Evolutionary conservation across 2,888 invertebrate species (phyloP).

Genomic region (Belgica antarctica): DNA sequence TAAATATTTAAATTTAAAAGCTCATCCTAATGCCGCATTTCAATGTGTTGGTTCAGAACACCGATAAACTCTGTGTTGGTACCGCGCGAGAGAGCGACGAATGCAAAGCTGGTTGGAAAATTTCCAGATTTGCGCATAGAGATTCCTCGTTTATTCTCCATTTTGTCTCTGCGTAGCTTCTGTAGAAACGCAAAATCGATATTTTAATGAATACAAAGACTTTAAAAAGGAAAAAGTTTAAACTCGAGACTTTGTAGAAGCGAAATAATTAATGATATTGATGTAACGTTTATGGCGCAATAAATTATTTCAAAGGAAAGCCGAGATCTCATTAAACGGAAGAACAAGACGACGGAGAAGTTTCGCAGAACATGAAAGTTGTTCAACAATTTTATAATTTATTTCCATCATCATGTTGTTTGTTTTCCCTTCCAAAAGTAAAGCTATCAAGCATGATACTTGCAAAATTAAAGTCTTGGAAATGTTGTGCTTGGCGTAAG

Average conservation of each 20-base stretch:
- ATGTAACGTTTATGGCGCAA: conserved; percentile 11
- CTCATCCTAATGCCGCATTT: not conserved
- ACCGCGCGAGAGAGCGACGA: not conserved
- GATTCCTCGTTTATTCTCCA: conserved; percentile 29
- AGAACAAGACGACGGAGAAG: not conserved
- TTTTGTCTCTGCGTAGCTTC: conserved; percentile 29
- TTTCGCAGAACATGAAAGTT: not conserved
- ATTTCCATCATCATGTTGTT: not conserved
- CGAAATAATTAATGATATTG: conserved; percentile 16
- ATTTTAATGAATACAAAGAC: conserved; percentile 2
- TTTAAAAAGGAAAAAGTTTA: not conserved
- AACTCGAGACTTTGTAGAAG: not conserved
- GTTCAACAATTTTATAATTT: conserved; percentile 3
- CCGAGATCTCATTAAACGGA: conserved; percentile 8
- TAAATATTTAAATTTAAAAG: conserved; percentile 40
- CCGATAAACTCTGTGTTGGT: conserved; percentile 21
- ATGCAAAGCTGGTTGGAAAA: not conserved
- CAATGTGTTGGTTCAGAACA: conserved; percentile 19
- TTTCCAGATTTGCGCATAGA: conserved; percentile 37
- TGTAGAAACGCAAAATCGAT: conserved; percentile 27
- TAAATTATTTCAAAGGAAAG: not conserved
- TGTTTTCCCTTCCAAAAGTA: not conserved
- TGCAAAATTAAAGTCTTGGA: too few species aligned
- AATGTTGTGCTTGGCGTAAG: too few species aligned
- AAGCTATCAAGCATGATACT: too few species aligned